A percentile compares a stretch with the other conserved stretches of the same genome.
phyloP scores from a whole-genome alignment of 1,140 invertebrate species.

The Drosophila equinoxialis region DNA sequence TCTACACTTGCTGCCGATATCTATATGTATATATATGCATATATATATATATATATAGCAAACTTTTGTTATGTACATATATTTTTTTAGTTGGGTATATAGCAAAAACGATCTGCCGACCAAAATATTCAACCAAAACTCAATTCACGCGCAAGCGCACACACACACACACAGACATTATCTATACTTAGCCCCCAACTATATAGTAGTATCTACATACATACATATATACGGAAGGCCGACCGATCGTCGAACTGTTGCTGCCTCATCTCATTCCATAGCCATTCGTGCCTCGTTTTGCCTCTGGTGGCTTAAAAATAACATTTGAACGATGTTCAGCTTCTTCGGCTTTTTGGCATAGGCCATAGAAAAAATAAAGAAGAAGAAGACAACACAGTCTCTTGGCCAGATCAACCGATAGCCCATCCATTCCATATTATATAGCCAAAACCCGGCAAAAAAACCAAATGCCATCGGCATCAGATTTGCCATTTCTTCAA shows the following conservation, averaged over 20 bases:
- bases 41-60: slow-evolving; percentile 14
- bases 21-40: slow-evolving; percentile 25
- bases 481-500: slow-evolving; percentile 50
- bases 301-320: slow-evolving; percentile 66
- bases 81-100: slow-evolving; percentile 53
- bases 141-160: slow-evolving; percentile 57
- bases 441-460: slow-evolving; percentile 52
- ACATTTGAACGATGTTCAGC: slow-evolving; percentile 32
- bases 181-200: slow-evolving; percentile 71
- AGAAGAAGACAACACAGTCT: slow-evolving; percentile 25
- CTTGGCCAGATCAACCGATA: slow-evolving; percentile 20
- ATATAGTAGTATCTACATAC: slow-evolving; percentile 31
- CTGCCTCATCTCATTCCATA: slow-evolving; percentile 30
- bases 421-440: slow-evolving; percentile 24
- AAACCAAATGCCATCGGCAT: slow-evolving; percentile 54
- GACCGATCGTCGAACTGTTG: slow-evolving; percentile 69
- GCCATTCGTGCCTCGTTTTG: slow-evolving; percentile 26
- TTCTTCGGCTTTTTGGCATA: slow-evolving; percentile 65
- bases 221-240: slow-evolving; percentile 62
- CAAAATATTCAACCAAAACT: slow-evolving; percentile 29
- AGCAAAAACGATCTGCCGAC: slow-evolving; percentile 29
- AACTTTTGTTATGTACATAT: slow-evolving; percentile 35
- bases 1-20: slow-evolving; percentile 61
- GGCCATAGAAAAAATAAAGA: neutral
- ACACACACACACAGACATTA: slow-evolving; percentile 26